Evolutionary conservation across 2,113 vertebrate genomes (phyloP).

Genomic region (Gallinago undulata): DNA sequence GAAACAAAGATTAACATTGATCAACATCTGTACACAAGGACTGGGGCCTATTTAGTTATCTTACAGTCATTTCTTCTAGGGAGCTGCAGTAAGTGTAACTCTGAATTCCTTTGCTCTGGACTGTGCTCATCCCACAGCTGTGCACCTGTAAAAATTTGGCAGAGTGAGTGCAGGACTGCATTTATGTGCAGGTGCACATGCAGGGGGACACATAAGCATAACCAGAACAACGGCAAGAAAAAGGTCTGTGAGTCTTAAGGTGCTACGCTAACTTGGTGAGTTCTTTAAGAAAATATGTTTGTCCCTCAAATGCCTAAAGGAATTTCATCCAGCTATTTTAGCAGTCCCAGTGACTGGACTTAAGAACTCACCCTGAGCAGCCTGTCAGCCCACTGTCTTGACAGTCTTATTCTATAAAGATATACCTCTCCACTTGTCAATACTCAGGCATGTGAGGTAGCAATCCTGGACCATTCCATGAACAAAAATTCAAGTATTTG

Average conservation of each 20-base stretch:
- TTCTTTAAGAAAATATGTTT: neutral
- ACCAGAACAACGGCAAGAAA: neutral
- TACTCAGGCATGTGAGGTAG: neutral
- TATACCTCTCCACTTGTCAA: neutral
- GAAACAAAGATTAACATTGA: neutral
- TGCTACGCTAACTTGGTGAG: neutral
- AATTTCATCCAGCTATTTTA: neutral
- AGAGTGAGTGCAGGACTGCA: neutral
- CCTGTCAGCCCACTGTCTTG: neutral
- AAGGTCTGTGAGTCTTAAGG: neutral
- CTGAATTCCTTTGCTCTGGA: neutral
- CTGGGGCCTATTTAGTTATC: neutral
- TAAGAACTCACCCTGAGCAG: neutral
- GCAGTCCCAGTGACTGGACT: neutral
- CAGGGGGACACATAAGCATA: neutral
- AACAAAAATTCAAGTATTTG: neutral
- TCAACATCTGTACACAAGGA: neutral
- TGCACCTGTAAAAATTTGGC: neutral
- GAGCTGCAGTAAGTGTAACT: neutral
- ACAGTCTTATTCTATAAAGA: neutral
- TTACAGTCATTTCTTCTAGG: neutral
- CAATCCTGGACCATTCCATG: neutral
- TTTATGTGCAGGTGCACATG: rapidly evolving
- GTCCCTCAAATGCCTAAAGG: neutral
- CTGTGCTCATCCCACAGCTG: neutral